Conservation (phyloP, 2,113 vertebrate genomes). For the Epinephelus lanceolatus region DNA sequence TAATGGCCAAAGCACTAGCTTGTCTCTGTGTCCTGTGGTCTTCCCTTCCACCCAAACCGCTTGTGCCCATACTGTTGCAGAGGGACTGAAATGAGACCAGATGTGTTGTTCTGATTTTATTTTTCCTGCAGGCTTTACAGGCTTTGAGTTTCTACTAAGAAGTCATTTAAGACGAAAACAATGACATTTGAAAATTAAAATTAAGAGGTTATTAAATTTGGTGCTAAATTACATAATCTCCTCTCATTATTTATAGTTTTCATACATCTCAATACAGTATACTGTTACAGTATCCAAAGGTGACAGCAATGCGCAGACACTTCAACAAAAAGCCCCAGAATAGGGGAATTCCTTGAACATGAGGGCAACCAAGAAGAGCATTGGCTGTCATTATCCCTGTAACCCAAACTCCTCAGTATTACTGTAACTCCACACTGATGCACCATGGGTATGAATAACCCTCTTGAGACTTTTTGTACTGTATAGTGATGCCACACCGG, state of each 20-base stretch:
- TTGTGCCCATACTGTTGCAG: constrained; percentile 1
- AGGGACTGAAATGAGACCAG: constrained; percentile 38
- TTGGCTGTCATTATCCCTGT: constrained; percentile 69
- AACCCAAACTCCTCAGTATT: constrained; percentile 70
- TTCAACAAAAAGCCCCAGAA: constrained; percentile 64
- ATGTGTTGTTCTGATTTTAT: constrained; percentile 44
- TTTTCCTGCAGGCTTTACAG: constrained; percentile 7
- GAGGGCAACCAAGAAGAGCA: constrained; percentile 67
- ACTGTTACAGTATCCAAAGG: constrained; percentile 53
- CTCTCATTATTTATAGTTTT: constrained; percentile 31
- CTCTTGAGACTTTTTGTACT: constrained; percentile 70
- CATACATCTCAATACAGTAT: constrained; percentile 45
- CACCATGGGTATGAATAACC: constrained; percentile 64
- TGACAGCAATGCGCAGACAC: constrained; percentile 64
- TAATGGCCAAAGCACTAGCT: constrained; percentile 58
- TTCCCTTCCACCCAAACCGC: constrained; percentile 23
- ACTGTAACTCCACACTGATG: constrained; percentile 72
- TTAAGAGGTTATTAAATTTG: constrained; percentile 6
- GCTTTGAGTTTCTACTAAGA: constrained; percentile 2
- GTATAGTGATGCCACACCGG: constrained; percentile 66
- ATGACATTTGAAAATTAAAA: neutral
- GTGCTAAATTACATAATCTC: constrained; percentile 8
- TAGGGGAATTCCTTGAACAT: constrained; percentile 82
- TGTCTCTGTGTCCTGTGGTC: constrained; percentile 45
- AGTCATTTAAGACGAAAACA: neutral